These are phyloP conservation scores for Craterocephalus amniculus DNA, from an alignment of 2,797 vertebrate species.

Conservation along the genomic window DNA sequence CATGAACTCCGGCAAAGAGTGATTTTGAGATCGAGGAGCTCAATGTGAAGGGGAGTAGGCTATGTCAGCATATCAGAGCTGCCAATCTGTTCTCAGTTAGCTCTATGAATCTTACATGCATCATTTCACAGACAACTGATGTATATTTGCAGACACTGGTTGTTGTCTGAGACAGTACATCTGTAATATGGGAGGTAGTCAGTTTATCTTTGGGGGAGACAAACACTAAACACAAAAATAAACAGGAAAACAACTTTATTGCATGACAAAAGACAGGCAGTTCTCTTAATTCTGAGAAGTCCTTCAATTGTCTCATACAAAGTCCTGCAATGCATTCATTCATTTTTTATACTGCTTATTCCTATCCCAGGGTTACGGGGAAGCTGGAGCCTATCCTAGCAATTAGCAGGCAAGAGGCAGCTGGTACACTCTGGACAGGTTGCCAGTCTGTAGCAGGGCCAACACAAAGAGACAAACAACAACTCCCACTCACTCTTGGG, in stretches of 20 bases:
- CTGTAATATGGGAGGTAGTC: conserved; percentile 26
- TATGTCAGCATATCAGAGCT: conserved; percentile 67
- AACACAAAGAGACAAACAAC: no score
- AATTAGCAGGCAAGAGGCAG: no score
- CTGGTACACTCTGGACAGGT: no score
- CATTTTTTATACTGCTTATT: no score
- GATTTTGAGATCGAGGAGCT: conserved; percentile 45
- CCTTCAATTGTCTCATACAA: neutral
- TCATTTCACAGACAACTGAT: conserved; percentile 48
- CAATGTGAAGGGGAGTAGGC: conserved; percentile 24
- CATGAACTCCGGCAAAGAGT: conserved; percentile 61
- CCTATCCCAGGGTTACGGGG: no score
- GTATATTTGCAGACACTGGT: conserved; percentile 37
- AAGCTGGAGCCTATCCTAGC: no score
- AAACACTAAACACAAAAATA: conserved; percentile 31
- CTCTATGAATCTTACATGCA: conserved; percentile 39
- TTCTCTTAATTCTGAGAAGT: conserved; percentile 2
- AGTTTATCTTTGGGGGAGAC: conserved; percentile 26
- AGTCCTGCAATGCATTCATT: neutral
- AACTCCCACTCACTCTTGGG: no score
- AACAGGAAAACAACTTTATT: conserved; percentile 39
- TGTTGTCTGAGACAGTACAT: conserved; percentile 27
- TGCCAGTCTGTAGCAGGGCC: no score
- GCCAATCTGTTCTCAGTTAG: conserved; percentile 52
- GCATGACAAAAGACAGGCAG: conserved; percentile 1